Evolutionary conservation across 1,140 invertebrate genomes (phyloP), one percentile per base, ranked within the genome.

Genomic region (Drosophila elegans): DNA sequence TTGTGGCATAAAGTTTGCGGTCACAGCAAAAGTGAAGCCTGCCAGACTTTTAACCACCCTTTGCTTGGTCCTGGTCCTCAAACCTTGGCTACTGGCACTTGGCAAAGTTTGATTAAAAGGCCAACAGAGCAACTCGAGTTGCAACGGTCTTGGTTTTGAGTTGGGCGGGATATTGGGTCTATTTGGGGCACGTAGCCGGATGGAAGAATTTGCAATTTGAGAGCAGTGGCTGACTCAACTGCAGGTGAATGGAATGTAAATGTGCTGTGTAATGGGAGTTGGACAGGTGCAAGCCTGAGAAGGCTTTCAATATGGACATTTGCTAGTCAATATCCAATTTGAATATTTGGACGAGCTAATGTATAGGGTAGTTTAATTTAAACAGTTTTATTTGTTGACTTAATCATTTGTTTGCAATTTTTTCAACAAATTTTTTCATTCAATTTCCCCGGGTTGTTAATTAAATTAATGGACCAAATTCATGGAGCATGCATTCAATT

Each of bases 21-120:
- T 51, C 59, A 42, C 63, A 82, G 56, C 60, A 52, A 60, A 73
- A 49, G 45, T 63, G 25, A 11, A 29, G 39, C 38, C 45, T 63
- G 39, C 25, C 38, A 12, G 41, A 29, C 11, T 46, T 61, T 10
- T 4, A 1, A 16, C 41, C 4, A 9, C 7, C 16, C 38, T 36
- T 5, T 11, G 29, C 32, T 67, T 34, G 13, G 6, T 32, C 48
- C 21, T 38, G 27, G 45, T n/a, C 13, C 11, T 64, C 39, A 38
- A 29, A 53, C 27, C 13, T n/a, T 9, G 21, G 34, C 12, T 53
- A 21, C 16, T 42, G 54, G 12, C 29, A 6, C 38, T 34, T 34
- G 57, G 54, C 46, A 41, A 64, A 82, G 74, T 77, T 82, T 82
- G 71, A 78, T 78, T 75, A 83, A 62, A 83, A 75, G 56, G 64